A percentile compares a stretch with the other conserved stretches of the same genome.
These are phyloP conservation scores for Cyanistes caeruleus DNA, from an alignment of 2,113 vertebrate species.

Conservation along the genomic window DNA sequence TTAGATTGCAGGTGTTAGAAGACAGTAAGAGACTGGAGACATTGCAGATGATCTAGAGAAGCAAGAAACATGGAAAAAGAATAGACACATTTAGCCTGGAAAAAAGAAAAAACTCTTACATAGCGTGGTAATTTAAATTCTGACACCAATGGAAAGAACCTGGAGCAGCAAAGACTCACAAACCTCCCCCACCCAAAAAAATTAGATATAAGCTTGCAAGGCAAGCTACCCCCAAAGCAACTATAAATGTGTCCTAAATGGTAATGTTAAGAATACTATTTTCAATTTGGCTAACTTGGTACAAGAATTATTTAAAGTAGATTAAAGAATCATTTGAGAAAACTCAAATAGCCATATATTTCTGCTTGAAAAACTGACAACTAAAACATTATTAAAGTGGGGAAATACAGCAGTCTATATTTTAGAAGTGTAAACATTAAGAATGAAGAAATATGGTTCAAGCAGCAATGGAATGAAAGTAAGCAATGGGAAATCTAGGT, in stretches of 20 bases:
- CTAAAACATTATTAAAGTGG: background rate
- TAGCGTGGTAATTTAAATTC: background rate
- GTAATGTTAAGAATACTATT: background rate
- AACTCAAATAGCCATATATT: background rate
- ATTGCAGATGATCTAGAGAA: slow-evolving; percentile 40
- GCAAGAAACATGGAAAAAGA: background rate
- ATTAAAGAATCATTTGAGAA: slow-evolving; percentile 13
- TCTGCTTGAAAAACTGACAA: background rate
- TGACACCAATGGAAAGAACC: background rate
- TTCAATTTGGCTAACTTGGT: background rate
- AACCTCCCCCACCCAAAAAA: background rate
- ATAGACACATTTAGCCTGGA: background rate
- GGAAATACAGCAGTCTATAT: background rate
- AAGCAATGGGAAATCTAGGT: slow-evolving; percentile 18
- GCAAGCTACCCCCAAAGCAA: background rate
- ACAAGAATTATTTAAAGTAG: background rate
- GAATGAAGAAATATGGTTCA: background rate
- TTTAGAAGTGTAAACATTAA: background rate
- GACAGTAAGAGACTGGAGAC: slow-evolving; percentile 32
- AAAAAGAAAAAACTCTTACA: background rate
- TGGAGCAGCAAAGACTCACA: background rate
- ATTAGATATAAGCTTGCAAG: background rate
- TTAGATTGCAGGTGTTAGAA: slow-evolving; percentile 60
- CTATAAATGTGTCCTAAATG: slow-evolving; percentile 1
- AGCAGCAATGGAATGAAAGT: slow-evolving; percentile 19